Percentiles rank a stretch among this genome's conserved stretches.
phyloP scores from a whole-genome alignment of 2,113 vertebrate species.

The Leptobrachium leishanense region DNA sequence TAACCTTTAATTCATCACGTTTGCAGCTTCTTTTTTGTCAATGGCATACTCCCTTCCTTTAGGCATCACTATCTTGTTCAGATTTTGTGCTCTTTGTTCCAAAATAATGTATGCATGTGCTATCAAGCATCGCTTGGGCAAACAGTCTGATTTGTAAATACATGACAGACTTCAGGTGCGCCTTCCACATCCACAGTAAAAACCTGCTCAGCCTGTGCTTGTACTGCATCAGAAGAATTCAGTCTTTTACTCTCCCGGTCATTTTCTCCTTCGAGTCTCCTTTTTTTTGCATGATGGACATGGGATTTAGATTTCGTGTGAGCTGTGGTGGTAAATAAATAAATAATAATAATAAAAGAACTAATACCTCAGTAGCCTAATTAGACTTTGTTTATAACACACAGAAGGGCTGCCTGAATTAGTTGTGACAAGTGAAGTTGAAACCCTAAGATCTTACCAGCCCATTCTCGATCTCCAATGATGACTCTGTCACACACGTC shows the following conservation, averaged over 20 bases:
- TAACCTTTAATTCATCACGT: too few species aligned
- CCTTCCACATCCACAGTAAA: background rate
- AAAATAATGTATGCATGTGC: too few species aligned
- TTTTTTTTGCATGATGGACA: conserved; percentile 80
- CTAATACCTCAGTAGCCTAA: background rate
- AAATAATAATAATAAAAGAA: conserved; percentile 14
- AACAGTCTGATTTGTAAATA: too few species aligned
- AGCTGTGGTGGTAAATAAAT: conserved; percentile 65
- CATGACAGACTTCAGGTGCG: background rate
- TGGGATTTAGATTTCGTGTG: conserved; percentile 91
- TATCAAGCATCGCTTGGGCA: too few species aligned
- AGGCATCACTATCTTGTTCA: too few species aligned
- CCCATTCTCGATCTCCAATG: conserved; percentile 92
- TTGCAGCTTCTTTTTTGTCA: too few species aligned
- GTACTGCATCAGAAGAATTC: background rate
- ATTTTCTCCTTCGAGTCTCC: conserved; percentile 61
- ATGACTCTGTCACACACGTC: conserved; percentile 84
- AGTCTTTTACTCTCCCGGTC: background rate
- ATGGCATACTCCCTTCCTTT: too few species aligned
- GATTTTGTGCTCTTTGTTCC: too few species aligned
- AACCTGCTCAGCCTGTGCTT: background rate
- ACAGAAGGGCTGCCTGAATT: background rate
- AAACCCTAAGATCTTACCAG: conserved; percentile 69
- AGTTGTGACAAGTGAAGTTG: background rate
- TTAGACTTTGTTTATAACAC: background rate